These are phyloP conservation scores for Ispidina picta DNA, from an alignment of 2,797 vertebrate species.

Conservation along the genomic window DNA sequence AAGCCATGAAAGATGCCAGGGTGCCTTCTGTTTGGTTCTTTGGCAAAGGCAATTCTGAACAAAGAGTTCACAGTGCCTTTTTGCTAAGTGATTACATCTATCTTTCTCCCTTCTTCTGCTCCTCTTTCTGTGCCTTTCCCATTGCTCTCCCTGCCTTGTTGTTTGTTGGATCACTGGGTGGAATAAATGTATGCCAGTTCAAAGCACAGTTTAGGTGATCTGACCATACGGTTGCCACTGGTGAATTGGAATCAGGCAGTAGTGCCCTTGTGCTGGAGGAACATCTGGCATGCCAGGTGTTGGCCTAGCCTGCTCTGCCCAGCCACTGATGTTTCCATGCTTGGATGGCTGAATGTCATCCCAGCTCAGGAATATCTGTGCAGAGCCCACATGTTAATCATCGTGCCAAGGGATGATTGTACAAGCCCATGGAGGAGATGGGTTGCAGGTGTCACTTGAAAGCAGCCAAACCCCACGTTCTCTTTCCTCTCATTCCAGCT, in stretches of 20 bases:
- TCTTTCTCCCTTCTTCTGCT: not conserved
- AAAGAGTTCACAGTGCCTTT: not conserved
- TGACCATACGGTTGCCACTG: rapidly evolving
- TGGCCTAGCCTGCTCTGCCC: not conserved
- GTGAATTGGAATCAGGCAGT: not conserved
- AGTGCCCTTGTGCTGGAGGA: not conserved
- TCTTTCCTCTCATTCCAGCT: not conserved
- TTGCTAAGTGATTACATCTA: not conserved
- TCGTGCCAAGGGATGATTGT: not conserved
- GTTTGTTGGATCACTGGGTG: not conserved
- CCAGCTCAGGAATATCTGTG: not conserved
- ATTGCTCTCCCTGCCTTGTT: not conserved
- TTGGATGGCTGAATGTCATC: not conserved
- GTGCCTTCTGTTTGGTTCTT: not conserved
- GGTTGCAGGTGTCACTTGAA: not conserved
- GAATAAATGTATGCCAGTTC: not conserved
- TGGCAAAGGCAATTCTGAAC: not conserved
- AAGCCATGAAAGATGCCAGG: not conserved
- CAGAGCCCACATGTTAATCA: not conserved
- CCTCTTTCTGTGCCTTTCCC: not conserved
- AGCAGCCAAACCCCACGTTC: not conserved
- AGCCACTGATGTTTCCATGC: not conserved
- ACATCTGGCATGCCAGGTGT: rapidly evolving
- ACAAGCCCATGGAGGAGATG: not conserved
- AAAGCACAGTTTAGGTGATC: not conserved